A percentile compares a stretch with the other conserved stretches of the same genome.
Conservation (phyloP, 2,113 vertebrate genomes). For the Prochilodus magdalenae region DNA sequence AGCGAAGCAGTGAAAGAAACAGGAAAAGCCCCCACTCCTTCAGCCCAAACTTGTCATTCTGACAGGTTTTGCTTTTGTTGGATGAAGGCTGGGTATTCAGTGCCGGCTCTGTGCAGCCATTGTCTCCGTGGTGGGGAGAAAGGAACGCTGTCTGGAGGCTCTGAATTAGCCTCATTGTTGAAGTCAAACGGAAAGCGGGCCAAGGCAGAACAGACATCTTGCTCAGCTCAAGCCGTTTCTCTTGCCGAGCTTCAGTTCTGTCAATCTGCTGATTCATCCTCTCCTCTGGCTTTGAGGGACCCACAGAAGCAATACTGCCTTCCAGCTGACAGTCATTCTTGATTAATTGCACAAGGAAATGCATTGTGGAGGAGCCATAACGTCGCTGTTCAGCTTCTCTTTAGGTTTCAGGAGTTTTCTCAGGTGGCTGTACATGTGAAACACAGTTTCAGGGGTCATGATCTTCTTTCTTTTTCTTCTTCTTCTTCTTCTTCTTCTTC, state of each 20-base stretch:
- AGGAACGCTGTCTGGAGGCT: background rate
- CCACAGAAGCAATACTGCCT: background rate
- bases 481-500: no score
- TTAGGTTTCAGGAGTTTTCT: background rate
- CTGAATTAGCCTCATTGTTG: constrained; percentile 25
- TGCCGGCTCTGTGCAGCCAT: constrained; percentile 15
- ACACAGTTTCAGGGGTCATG: no score
- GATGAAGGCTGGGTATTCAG: constrained; percentile 20
- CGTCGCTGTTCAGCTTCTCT: background rate
- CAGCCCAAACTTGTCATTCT: background rate
- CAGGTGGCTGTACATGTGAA: no score
- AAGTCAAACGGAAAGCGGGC: background rate
- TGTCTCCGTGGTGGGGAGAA: constrained; percentile 9
- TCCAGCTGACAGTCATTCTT: background rate
- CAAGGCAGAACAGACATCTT: background rate
- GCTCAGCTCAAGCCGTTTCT: constrained; percentile 4
- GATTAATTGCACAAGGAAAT: background rate
- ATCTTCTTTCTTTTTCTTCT: no score
- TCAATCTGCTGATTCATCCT: constrained; percentile 44
- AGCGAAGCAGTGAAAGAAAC: background rate
- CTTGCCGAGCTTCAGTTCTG: background rate
- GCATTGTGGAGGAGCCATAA: background rate
- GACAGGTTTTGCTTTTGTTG: constrained; percentile 21
- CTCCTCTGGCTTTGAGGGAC: background rate
- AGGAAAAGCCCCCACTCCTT: background rate